Percentiles rank a stretch among this genome's conserved stretches.
These are phyloP conservation scores for Benitochromis conjunctus DNA, from an alignment of 2,113 vertebrate species.

Conservation along the genomic window DNA sequence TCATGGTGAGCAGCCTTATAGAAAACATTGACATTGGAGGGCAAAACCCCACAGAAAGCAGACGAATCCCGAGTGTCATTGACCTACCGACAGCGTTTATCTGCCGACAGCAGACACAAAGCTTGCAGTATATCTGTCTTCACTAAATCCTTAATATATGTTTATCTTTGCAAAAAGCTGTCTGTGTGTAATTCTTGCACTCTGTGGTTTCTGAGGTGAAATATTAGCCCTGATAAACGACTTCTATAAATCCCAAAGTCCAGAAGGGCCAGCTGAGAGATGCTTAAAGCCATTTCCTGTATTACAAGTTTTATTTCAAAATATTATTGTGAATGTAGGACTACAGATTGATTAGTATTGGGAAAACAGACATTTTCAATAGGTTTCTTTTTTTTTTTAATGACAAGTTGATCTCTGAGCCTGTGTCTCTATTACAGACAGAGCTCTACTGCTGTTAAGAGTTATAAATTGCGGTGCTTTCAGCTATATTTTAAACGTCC, in stretches of 20 bases:
- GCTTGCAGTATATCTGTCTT: slow-evolving; percentile 39
- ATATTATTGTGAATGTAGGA: slow-evolving; percentile 36
- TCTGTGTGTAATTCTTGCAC: slow-evolving; percentile 44
- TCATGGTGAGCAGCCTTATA: slow-evolving; percentile 7
- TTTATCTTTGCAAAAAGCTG: slow-evolving; percentile 40
- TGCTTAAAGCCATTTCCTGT: slow-evolving; percentile 58
- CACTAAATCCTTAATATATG: slow-evolving; percentile 26
- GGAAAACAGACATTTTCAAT: slow-evolving; percentile 37
- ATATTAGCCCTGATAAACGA: slow-evolving; percentile 53
- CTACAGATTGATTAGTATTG: slow-evolving; percentile 58
- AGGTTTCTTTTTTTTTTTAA: neutral
- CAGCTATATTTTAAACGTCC: neutral
- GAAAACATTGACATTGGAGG: slow-evolving; percentile 29
- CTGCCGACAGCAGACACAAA: slow-evolving; percentile 16
- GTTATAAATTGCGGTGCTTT: slow-evolving; percentile 28
- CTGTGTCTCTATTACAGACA: neutral
- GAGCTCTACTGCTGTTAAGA: neutral
- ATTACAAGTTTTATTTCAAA: slow-evolving; percentile 64
- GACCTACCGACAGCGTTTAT: slow-evolving; percentile 32
- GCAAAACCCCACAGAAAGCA: neutral
- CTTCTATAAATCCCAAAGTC: slow-evolving; percentile 38
- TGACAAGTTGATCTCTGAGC: neutral
- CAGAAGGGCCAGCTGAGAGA: slow-evolving; percentile 42
- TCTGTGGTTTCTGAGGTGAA: slow-evolving; percentile 58
- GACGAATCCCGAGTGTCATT: slow-evolving; percentile 1